These are phyloP conservation scores for Empidonax alnorum DNA, from an alignment of 2,113 vertebrate genomes.

Conservation along the genomic window DNA sequence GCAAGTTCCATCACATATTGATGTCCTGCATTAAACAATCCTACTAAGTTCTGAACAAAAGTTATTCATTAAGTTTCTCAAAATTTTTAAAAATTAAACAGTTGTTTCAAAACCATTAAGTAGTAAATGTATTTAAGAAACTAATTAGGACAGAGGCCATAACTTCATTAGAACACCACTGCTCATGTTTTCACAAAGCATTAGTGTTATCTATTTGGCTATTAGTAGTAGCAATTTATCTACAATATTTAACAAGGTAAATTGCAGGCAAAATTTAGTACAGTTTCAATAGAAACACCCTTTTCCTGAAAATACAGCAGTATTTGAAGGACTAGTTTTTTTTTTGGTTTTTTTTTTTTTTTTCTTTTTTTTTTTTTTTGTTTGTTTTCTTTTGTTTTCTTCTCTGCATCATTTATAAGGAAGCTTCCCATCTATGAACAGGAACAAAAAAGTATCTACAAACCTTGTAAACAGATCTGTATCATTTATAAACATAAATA, in stretches of 20 bases:
- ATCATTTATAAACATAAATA: constrained; percentile 99
- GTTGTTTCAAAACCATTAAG: constrained; percentile 91
- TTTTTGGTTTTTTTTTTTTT: constrained; percentile 42
- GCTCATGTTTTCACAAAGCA: constrained; percentile 93
- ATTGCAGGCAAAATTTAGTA: constrained; percentile 99
- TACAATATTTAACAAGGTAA: constrained; percentile 99
- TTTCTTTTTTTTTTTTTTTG: constrained; percentile 75
- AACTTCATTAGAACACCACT: constrained; percentile 87
- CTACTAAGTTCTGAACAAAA: constrained; percentile 83
- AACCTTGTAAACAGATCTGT: constrained; percentile 99
- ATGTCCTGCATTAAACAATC: constrained; percentile 85
- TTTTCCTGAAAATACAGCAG: constrained; percentile 99
- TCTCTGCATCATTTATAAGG: constrained; percentile 93
- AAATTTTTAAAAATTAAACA: constrained; percentile 89
- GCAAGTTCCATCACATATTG: constrained; percentile 87
- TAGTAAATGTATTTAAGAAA: constrained; percentile 94
- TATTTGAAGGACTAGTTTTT: constrained; percentile 95
- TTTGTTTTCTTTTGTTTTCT: constrained; percentile 14
- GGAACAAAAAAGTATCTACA: constrained; percentile 99
- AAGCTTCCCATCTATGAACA: constrained; percentile 98
- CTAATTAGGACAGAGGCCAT: constrained; percentile 90
- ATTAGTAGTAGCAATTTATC: constrained; percentile 97
- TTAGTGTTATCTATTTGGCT: constrained; percentile 99
- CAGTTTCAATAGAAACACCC: constrained; percentile 99
- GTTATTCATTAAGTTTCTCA: constrained; percentile 86